Percentiles rank a stretch among this genome's conserved stretches.
These are phyloP conservation scores for Catajapyx aquilonaris DNA, from an alignment of 1,140 invertebrate genomes.

Conservation along the genomic window DNA sequence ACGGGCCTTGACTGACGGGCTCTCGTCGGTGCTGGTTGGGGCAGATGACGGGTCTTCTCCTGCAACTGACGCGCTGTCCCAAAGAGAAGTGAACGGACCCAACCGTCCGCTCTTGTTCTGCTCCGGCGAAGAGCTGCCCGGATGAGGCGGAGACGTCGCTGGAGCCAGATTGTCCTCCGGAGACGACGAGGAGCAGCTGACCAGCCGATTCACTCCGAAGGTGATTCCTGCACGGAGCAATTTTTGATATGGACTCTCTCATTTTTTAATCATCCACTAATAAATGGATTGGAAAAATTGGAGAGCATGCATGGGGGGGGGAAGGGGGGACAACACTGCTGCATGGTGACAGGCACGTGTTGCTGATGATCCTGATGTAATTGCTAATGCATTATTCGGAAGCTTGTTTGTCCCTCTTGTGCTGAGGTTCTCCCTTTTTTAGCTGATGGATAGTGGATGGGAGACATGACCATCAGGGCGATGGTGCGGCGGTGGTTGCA, in stretches of 20 bases:
- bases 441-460: no score
- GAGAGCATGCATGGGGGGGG: no score
- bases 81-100: neutral
- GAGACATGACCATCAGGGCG: no score
- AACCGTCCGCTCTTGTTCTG: slow-evolving; percentile 13
- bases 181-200: slow-evolving; percentile 17
- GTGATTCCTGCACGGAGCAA: slow-evolving; percentile 27
- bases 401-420: no score
- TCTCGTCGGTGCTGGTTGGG: slow-evolving; percentile 13
- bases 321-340: no score
- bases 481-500: no score
- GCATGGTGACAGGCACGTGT: no score
- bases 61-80: slow-evolving; percentile 4
- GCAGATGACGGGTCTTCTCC: slow-evolving; percentile 20
- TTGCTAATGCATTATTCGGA: no score
- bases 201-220: slow-evolving; percentile 44
- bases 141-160: slow-evolving; percentile 1
- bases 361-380: no score
- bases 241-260: neutral
- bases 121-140: slow-evolving; percentile 2
- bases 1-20: neutral
- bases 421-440: no score
- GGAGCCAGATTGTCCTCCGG: slow-evolving; percentile 1
- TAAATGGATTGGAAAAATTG: no score
- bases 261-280: no score